Base-by-base conservation (phyloP, 1,140 invertebrate genomes). In the Luehdorfia chinensis region DNA sequence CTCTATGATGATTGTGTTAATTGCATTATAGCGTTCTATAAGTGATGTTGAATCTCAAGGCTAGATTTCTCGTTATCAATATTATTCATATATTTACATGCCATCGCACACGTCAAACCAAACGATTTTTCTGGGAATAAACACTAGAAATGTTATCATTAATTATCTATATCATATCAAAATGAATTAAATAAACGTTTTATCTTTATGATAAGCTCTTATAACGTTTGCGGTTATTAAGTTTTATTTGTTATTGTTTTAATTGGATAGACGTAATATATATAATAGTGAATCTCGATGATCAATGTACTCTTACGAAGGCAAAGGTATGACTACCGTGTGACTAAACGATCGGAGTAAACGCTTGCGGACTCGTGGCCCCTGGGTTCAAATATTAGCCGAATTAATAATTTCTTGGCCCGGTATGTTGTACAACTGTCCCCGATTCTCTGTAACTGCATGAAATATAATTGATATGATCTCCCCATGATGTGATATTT, bases 81-180 rank as follows among this genome's bases (percentile, higher is more conserved):
- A 43, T 43, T 41, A 43, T 43, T 43, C 28, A 28, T 25, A 34
- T n/a, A 34, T 31, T 27, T 9, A 9, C 13, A 43, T 30, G 39
- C 9, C 27, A 43, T 18, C 39, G 13, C n/a, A n/a, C 23, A 14
- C 39, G 15, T 43, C 39, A 18, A 30, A 25, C 18, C 7, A 9
- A 4, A 15, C 13, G 9, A 4, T 23, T 5, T 21, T 37, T 37
- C 39, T 43, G 23, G 13, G 39, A 43, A 43, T 16, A 43, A 30
- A 11, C 39, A 43, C 39, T 43, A 43, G 14, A 43, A 16, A 18
- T 34, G 23, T 47, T 46, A 50, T 50, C 30, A 50, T 55, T 55
- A 47, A 55, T 55, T 51, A 57, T 44, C 44, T 30, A 30, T 43
- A 43, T 43, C 23, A 46, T 52, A 52, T 51, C 33, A 18, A 1